Conservation (phyloP, 2,888 invertebrate genomes). For the Cistogaster globosa region DNA sequence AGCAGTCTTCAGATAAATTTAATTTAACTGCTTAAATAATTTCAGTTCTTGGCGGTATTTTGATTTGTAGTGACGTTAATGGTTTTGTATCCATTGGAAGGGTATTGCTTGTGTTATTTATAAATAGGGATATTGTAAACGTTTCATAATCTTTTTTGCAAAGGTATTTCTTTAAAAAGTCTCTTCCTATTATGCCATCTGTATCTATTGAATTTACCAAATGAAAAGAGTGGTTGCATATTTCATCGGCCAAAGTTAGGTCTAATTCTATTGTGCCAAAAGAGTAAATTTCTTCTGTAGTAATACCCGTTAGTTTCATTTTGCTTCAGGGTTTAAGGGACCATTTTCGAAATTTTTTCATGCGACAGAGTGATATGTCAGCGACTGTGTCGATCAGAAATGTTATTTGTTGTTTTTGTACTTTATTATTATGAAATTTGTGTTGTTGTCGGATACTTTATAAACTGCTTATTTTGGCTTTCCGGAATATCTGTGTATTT, state of each 20-base stretch:
- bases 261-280: constrained; percentile 7
- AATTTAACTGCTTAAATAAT: not conserved
- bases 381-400: too few relatives aligned
- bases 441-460: too few relatives aligned
- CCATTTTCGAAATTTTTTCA: not conserved
- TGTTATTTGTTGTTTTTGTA: too few relatives aligned
- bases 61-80: not conserved
- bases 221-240: not conserved
- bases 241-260: not conserved
- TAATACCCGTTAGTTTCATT: constrained; percentile 12
- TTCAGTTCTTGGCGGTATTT: too few relatives aligned
- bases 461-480: not conserved
- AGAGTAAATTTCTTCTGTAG: constrained; percentile 4
- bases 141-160: too few relatives aligned
- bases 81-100: constrained; percentile 27
- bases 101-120: constrained; percentile 15
- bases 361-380: constrained; percentile 1
- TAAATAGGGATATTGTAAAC: too few relatives aligned
- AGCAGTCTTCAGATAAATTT: too few relatives aligned
- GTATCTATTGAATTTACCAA: constrained; percentile 26
- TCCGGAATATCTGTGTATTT: not conserved
- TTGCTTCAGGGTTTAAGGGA: not conserved
- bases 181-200: constrained; percentile 54
- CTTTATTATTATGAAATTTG: too few relatives aligned
- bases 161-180: too few relatives aligned